phyloP scores from a whole-genome alignment of 2,888 invertebrate species.

The Lacanobia wlatinum region DNA sequence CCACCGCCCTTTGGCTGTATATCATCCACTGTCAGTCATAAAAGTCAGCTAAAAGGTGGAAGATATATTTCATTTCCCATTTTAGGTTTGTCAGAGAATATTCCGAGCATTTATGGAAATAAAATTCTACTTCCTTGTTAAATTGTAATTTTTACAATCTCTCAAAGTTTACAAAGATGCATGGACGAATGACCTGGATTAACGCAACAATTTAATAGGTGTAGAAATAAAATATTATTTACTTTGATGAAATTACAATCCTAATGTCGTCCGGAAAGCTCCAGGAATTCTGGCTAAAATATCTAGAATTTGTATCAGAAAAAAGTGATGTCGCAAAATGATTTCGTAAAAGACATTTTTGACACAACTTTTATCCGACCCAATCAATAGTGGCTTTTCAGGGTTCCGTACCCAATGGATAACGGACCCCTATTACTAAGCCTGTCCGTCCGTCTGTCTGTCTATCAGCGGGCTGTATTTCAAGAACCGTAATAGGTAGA shows the following conservation, averaged over 20 bases:
- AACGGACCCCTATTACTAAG: too few relatives aligned
- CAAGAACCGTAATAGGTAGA: too few relatives aligned
- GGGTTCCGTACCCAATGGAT: too few relatives aligned
- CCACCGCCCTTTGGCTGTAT: not conserved
- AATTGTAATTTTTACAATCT: too few relatives aligned
- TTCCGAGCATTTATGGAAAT: not conserved
- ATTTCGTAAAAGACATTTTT: conserved; percentile 10
- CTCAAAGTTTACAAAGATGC: too few relatives aligned
- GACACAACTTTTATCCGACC: not conserved
- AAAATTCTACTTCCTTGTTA: too few relatives aligned
- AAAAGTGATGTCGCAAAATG: not conserved
- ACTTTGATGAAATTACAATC: not conserved
- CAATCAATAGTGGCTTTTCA: too few relatives aligned
- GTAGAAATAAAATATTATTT: not conserved
- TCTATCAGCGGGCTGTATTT: too few relatives aligned
- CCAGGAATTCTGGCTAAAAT: not conserved
- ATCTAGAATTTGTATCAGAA: not conserved
- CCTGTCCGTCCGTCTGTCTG: too few relatives aligned
- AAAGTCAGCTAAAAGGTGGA: conserved; percentile 25
- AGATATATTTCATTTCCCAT: conserved; percentile 9
- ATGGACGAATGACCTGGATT: too few relatives aligned
- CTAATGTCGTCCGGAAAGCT: not conserved
- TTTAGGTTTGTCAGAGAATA: not conserved
- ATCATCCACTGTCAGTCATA: conserved; percentile 13
- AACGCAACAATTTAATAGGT: too few relatives aligned